Conservation (phyloP, 2,888 invertebrate species). For the Pandemis cinnamomeana region DNA sequence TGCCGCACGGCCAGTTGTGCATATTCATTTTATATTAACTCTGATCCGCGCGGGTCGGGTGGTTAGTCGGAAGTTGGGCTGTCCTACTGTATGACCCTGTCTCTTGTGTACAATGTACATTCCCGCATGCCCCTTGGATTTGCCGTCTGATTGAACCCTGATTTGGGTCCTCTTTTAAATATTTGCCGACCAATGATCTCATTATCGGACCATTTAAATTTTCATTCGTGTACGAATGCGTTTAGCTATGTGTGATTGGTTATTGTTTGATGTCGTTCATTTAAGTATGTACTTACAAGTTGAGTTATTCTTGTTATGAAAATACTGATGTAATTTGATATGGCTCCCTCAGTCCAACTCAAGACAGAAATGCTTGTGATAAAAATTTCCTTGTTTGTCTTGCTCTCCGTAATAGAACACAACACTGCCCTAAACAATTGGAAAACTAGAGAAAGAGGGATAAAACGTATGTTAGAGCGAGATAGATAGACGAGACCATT, state of each 20-base stretch:
- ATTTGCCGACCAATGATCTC: conserved; percentile 21
- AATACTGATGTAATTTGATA: neutral
- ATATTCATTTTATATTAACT: neutral
- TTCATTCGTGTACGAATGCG: neutral
- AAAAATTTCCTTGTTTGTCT: too few species aligned
- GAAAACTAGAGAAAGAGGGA: too few species aligned
- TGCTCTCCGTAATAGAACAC: too few species aligned
- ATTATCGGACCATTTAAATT: conserved; percentile 6
- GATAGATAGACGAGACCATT: too few species aligned
- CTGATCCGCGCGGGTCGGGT: too few species aligned
- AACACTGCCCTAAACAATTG: too few species aligned
- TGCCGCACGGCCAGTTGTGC: neutral
- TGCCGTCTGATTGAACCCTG: conserved; percentile 15
- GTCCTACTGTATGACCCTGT: conserved; percentile 13
- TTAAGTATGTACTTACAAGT: neutral
- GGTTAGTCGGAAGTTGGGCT: neutral
- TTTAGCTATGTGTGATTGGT: conserved; percentile 2
- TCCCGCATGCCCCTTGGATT: conserved; percentile 13
- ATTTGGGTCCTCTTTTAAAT: conserved; percentile 27
- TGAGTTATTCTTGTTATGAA: neutral
- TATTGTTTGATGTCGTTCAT: neutral
- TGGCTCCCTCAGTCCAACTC: too few species aligned
- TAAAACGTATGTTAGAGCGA: too few species aligned
- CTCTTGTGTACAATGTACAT: neutral
- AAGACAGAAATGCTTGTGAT: too few species aligned